Evolutionary conservation across 2,888 invertebrate genomes (phyloP), one percentile per base, ranked within the genome.

Genomic region (Physocephala rufipes): DNA sequence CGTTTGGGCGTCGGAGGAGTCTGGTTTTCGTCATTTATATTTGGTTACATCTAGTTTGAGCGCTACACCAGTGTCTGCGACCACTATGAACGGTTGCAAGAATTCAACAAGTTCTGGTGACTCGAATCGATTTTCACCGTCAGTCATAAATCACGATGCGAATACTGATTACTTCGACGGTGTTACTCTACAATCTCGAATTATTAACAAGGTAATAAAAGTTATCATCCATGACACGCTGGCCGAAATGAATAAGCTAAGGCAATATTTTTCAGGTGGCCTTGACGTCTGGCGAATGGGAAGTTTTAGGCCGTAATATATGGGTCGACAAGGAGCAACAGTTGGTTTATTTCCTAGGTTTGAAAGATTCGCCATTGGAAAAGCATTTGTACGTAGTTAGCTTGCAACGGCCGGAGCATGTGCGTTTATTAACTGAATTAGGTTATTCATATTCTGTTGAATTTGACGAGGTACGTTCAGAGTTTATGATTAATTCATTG

Each of bases 1-100:
- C 85, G 89, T 98, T 64, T 97, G 96, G 96, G 95, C 95, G 0
- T 95, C 94, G 53, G 97, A 98, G 86, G 94, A 95, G 83, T 92
- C 93, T 0, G 96, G 96, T 0, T 96, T 90, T 82, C 88, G 96
- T 67, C 98, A 98, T 84, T 88, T 98, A 72, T 96, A 96, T 84
- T 87, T 93, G 68, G 88, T 94, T 59, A 92, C 92, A 0, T 91
- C 93, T 65, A 88, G 88, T 67, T 82, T 91, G 72, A 78, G 81
- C 82, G 86, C 88, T 12, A 53, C 66, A 55, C 15, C 43, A 16
- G 36, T 45, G 15, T 13, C 30, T 13, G 36, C 36, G 36, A 72
- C 71, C 45, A 47, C 87, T 67, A 84, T 84, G 53, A 90, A 90
- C 80, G 90, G 90, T n/a, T 87, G 89, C 43, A 82, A 80, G 69